Conservation (phyloP, 1,140 invertebrate genomes). For the Ceratosolen fusciceps region DNA sequence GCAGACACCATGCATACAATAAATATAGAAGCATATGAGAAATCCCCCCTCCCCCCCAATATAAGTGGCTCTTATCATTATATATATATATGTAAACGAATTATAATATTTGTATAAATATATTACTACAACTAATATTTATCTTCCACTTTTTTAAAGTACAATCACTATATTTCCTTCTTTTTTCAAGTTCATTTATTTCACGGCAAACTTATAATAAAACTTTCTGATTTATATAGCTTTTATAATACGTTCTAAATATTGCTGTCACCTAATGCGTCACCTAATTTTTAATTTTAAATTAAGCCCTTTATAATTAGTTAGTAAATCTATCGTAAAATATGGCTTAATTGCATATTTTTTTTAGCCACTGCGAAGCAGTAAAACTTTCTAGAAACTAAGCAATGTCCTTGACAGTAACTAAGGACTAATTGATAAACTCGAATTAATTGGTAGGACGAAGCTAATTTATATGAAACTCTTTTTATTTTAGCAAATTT, state of each 20-base stretch:
- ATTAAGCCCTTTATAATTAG: neutral
- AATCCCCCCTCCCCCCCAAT: no score
- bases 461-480: neutral
- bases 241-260: neutral
- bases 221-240: neutral
- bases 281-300: neutral
- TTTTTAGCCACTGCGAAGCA: neutral
- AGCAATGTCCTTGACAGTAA: slow-evolving; percentile 5
- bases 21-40: no score
- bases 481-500: neutral
- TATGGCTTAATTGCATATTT: neutral
- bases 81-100: no score
- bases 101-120: no score
- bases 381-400: slow-evolving; percentile 3
- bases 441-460: neutral
- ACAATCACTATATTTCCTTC: no score
- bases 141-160: no score
- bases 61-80: no score
- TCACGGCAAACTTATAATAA: neutral
- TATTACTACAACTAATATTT: no score
- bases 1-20: no score
- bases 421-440: slow-evolving; percentile 12
- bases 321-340: slow-evolving; percentile 14
- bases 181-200: no score
- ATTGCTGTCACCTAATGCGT: neutral